A percentile compares a stretch with the other conserved stretches of the same genome.
Conservation (phyloP, 2,888 invertebrate genomes). For the Conchocele bisecta region DNA sequence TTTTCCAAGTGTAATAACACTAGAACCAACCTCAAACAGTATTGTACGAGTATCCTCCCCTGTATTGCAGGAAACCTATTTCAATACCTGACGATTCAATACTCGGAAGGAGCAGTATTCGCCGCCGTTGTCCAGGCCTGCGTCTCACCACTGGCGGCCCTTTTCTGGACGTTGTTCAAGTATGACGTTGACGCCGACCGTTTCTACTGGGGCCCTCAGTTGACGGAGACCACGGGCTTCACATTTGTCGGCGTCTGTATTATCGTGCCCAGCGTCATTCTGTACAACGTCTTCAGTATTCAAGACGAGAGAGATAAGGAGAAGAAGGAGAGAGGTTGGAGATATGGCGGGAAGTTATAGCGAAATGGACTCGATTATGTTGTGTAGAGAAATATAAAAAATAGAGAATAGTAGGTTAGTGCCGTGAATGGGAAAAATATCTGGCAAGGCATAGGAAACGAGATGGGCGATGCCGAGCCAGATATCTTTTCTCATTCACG, state of each 20-base stretch:
- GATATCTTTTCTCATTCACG: too few relatives aligned
- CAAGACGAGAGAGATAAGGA: constrained; percentile 57
- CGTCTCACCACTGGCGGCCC: constrained; percentile 64
- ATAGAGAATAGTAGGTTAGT: too few relatives aligned
- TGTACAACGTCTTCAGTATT: constrained; percentile 69
- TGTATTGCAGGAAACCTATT: constrained; percentile 65
- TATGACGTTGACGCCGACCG: constrained; percentile 51
- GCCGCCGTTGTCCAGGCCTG: constrained; percentile 67
- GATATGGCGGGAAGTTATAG: too few relatives aligned
- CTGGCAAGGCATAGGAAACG: too few relatives aligned
- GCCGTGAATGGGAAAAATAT: too few relatives aligned
- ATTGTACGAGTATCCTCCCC: constrained; percentile 21
- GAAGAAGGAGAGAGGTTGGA: too few relatives aligned
- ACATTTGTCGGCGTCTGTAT: constrained; percentile 64
- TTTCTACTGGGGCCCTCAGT: constrained; percentile 65
- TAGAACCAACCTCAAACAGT: too few relatives aligned
- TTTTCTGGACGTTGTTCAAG: constrained; percentile 75
- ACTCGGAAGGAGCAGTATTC: constrained; percentile 73
- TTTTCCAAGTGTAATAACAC: too few relatives aligned
- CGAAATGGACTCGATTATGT: too few relatives aligned
- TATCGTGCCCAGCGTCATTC: constrained; percentile 67
- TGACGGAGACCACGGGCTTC: constrained; percentile 68
- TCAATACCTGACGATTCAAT: constrained; percentile 69
- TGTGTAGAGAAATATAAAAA: too few relatives aligned
- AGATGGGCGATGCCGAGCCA: too few relatives aligned